phyloP scores from a whole-genome alignment of 2,888 invertebrate species.

The Nysson spinosus region DNA sequence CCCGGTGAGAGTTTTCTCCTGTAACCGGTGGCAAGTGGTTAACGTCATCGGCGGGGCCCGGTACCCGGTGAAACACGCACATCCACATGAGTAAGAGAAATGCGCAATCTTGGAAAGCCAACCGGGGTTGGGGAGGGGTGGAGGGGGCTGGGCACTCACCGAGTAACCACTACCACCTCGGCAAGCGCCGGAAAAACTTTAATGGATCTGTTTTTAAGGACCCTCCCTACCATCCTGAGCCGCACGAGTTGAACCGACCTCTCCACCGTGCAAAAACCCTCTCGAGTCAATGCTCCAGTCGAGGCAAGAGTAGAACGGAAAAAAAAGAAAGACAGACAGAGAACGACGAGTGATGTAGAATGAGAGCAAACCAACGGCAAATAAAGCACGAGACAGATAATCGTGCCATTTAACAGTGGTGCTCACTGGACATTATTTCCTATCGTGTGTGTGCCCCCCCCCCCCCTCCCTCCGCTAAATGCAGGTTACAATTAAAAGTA shows the following conservation, averaged over 20 bases:
- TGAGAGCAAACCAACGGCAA: slow-evolving; percentile 46
- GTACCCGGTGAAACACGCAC: slow-evolving; percentile 11
- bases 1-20: slow-evolving; percentile 46
- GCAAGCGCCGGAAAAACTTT: slow-evolving; percentile 67
- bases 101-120: slow-evolving; percentile 55
- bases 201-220: slow-evolving; percentile 72
- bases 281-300: slow-evolving; percentile 57
- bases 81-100: slow-evolving; percentile 50
- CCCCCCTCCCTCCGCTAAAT: slow-evolving; percentile 12
- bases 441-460: too few species aligned
- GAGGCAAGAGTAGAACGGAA: slow-evolving; percentile 38
- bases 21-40: slow-evolving; percentile 51
- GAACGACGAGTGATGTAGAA: slow-evolving; percentile 42
- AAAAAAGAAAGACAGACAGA: slow-evolving; percentile 27
- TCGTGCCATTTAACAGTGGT: slow-evolving; percentile 60
- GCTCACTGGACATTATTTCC: slow-evolving; percentile 50
- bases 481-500: slow-evolving; percentile 25
- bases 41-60: slow-evolving; percentile 16
- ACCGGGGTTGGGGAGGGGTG: too few species aligned
- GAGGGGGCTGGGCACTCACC: slow-evolving; percentile 36
- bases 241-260: slow-evolving; percentile 54
- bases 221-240: slow-evolving; percentile 34
- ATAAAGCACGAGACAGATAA: slow-evolving; percentile 60
- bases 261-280: slow-evolving; percentile 60
- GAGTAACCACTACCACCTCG: slow-evolving; percentile 55